phyloP scores from a whole-genome alignment of 2,888 invertebrate genomes.

The Vanessa cardui region DNA sequence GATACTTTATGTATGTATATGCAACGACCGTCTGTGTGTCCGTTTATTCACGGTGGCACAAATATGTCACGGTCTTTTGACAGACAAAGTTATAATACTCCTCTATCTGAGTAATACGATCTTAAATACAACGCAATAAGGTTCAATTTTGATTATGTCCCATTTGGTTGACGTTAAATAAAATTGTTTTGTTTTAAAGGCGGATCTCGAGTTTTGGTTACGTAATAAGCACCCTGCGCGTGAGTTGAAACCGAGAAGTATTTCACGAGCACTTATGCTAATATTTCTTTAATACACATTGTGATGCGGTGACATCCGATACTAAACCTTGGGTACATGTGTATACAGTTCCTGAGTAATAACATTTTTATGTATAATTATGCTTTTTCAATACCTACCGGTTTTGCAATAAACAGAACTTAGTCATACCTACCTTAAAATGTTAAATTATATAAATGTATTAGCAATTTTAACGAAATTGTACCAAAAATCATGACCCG shows the following conservation, averaged over 20 bases:
- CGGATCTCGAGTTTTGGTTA: slow-evolving; percentile 64
- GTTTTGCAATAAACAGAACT: slow-evolving; percentile 15
- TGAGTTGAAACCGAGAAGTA: slow-evolving; percentile 66
- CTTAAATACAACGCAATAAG: slow-evolving; percentile 30
- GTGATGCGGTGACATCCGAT: slow-evolving; percentile 14
- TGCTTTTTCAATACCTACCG: slow-evolving; percentile 8
- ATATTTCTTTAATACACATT: slow-evolving; percentile 53
- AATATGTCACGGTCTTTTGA: slow-evolving; percentile 67
- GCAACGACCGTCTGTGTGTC: slow-evolving; percentile 61
- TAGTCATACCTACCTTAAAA: slow-evolving; percentile 4
- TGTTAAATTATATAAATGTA: neutral
- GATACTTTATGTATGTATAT: slow-evolving; percentile 54
- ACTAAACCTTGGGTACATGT: slow-evolving; percentile 6
- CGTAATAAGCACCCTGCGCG: slow-evolving; percentile 68
- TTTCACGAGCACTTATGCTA: slow-evolving; percentile 64
- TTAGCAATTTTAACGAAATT: neutral
- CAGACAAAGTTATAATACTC: slow-evolving; percentile 34
- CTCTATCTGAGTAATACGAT: neutral
- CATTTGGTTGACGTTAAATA: slow-evolving; percentile 23
- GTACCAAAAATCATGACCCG: neutral
- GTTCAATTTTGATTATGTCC: slow-evolving; percentile 35
- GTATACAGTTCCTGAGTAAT: neutral
- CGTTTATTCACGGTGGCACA: slow-evolving; percentile 76
- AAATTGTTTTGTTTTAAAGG: slow-evolving; percentile 49
- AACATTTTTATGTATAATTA: neutral